Conservation (phyloP, 2,888 invertebrate genomes). For the Anthophora plumipes region DNA sequence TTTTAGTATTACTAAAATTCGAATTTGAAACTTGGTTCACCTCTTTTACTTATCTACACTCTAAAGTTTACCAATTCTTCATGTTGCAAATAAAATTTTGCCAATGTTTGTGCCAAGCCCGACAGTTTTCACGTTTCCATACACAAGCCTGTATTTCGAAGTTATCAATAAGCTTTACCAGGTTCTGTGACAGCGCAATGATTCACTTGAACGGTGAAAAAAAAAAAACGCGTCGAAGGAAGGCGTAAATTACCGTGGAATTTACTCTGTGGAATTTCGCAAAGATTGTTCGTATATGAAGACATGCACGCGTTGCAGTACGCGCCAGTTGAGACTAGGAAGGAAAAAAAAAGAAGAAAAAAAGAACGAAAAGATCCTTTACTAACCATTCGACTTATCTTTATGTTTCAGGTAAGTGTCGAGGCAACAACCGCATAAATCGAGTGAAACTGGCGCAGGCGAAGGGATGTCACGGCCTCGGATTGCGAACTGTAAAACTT, state of each 20-base stretch:
- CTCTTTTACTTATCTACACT: not conserved
- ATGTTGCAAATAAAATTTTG: not conserved
- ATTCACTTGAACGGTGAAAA: not conserved
- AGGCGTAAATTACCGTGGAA: not conserved
- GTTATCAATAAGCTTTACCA: not conserved
- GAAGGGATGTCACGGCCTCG: slow-evolving; percentile 18
- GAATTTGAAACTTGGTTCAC: too few species aligned
- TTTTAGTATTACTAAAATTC: too few species aligned
- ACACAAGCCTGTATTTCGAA: not conserved
- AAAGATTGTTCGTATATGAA: not conserved
- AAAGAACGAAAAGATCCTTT: not conserved
- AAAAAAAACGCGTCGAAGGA: not conserved
- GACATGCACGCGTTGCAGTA: not conserved
- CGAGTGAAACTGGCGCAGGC: not conserved
- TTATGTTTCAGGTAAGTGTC: slow-evolving; percentile 71
- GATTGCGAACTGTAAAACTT: slow-evolving; percentile 61
- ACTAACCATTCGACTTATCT: slow-evolving; percentile 49
- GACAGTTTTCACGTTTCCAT: not conserved
- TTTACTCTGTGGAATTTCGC: not conserved
- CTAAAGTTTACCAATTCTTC: not conserved
- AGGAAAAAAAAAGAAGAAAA: too few species aligned
- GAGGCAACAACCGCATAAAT: slow-evolving; percentile 29
- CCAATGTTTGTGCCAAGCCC: not conserved
- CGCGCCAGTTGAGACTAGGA: too few species aligned
- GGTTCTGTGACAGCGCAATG: not conserved